Percentiles rank a stretch among this genome's conserved stretches.
These are phyloP conservation scores for Mungos mungo DNA, from an alignment of 2,113 vertebrate genomes.

Conservation along the genomic window DNA sequence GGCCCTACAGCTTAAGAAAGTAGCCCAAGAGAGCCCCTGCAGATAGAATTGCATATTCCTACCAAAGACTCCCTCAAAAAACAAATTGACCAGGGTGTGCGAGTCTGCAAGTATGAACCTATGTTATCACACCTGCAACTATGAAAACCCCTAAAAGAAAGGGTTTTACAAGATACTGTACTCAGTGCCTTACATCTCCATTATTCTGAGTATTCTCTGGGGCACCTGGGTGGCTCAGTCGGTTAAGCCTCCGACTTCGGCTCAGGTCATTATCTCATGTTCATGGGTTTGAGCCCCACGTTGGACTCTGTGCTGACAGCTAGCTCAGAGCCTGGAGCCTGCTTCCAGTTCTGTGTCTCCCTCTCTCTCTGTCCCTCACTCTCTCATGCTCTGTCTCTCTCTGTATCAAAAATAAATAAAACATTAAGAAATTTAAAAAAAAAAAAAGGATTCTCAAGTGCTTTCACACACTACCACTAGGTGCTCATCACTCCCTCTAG, in stretches of 20 bases:
- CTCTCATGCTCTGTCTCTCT: too few species aligned
- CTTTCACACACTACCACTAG: neutral
- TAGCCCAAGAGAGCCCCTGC: neutral
- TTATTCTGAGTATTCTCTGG: neutral
- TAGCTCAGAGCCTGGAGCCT: too few species aligned
- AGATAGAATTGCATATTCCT: neutral
- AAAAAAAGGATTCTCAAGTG: neutral
- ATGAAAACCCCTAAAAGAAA: too few species aligned
- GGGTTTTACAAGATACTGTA: neutral
- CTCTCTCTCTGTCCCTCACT: too few species aligned
- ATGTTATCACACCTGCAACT: neutral
- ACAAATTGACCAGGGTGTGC: neutral
- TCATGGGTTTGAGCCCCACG: too few species aligned
- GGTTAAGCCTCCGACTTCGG: too few species aligned
- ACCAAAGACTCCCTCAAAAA: neutral
- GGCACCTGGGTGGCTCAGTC: too few species aligned
- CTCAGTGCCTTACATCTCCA: neutral
- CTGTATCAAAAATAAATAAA: too few species aligned
- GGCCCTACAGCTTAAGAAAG: neutral
- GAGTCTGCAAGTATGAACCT: neutral
- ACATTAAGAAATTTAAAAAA: too few species aligned
- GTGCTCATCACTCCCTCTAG: neutral
- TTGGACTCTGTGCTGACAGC: too few species aligned
- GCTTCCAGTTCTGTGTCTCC: too few species aligned
- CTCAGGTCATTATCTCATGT: too few species aligned